These are phyloP conservation scores for Artibeus lituratus DNA, from an alignment of 2,797 vertebrate genomes.

Conservation along the genomic window DNA sequence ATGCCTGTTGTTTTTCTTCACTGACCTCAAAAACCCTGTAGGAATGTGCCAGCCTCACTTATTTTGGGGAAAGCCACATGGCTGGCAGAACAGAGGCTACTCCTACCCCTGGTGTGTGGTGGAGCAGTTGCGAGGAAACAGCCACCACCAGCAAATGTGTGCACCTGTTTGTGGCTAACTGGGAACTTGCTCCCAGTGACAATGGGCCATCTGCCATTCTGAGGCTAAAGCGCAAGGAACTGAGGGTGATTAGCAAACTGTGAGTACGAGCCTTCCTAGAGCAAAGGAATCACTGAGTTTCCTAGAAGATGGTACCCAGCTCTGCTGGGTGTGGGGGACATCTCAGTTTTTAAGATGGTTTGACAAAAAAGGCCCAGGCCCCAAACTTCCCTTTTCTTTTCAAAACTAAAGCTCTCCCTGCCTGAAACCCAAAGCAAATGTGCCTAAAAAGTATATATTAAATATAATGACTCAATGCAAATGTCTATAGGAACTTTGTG, in stretches of 20 bases:
- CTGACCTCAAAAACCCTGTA: conserved; percentile 33
- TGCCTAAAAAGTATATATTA: not conserved
- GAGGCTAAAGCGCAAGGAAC: not conserved
- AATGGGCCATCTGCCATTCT: conserved; percentile 31
- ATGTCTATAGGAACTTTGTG: not conserved
- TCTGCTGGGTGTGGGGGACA: not conserved
- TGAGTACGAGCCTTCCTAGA: not conserved
- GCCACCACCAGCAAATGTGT: conserved; percentile 42
- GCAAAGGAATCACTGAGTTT: not conserved
- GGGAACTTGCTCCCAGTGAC: not conserved
- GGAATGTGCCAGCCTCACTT: conserved; percentile 39
- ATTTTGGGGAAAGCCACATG: conserved; percentile 14
- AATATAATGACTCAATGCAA: not conserved
- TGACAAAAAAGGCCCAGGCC: not conserved
- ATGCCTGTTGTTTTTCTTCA: not conserved
- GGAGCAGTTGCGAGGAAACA: conserved; percentile 22
- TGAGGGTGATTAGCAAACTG: not conserved
- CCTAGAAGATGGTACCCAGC: not conserved
- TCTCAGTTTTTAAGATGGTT: not conserved
- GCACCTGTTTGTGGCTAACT: conserved; percentile 56
- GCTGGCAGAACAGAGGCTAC: not conserved
- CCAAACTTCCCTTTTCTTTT: not conserved
- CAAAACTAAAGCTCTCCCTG: not conserved
- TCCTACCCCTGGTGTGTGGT: not conserved
- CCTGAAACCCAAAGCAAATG: not conserved